A percentile compares a stretch with the other conserved stretches of the same genome.
phyloP scores from a whole-genome alignment of 2,113 vertebrate genomes.

The Theristicus caerulescens region DNA sequence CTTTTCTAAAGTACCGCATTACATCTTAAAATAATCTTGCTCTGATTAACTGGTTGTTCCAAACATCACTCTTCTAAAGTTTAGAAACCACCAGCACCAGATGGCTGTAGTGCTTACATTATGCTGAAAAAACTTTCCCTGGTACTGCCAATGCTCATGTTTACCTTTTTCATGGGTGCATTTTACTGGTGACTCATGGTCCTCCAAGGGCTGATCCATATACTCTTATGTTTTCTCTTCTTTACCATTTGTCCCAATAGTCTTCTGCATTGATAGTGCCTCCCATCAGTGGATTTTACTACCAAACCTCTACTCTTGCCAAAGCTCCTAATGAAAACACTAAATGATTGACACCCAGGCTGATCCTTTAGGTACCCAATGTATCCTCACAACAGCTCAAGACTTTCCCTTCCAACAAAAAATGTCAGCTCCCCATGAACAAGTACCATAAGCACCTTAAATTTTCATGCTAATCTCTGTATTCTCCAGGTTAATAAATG shows the following conservation, averaged over 20 bases:
- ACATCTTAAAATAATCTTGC: neutral
- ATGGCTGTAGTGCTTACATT: neutral
- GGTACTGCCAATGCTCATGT: neutral
- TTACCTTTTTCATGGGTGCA: neutral
- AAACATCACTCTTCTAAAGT: neutral
- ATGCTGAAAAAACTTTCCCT: neutral
- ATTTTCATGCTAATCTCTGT: neutral
- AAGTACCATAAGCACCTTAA: neutral
- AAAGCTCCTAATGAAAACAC: neutral
- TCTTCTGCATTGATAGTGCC: neutral
- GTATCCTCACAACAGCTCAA: neutral
- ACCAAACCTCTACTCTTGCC: neutral
- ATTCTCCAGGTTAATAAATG: neutral
- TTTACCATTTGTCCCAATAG: neutral
- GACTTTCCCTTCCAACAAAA: neutral
- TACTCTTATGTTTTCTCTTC: accelerated
- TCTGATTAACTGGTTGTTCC: neutral
- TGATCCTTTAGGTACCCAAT: neutral
- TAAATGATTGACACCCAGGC: neutral
- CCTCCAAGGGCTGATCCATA: neutral
- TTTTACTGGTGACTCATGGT: neutral
- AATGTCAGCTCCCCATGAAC: neutral
- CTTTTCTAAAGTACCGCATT: neutral
- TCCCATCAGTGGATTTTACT: neutral
- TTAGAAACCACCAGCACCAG: neutral